Conservation (phyloP, 2,113 vertebrate genomes). For the Paracanthobrama guichenoti region DNA sequence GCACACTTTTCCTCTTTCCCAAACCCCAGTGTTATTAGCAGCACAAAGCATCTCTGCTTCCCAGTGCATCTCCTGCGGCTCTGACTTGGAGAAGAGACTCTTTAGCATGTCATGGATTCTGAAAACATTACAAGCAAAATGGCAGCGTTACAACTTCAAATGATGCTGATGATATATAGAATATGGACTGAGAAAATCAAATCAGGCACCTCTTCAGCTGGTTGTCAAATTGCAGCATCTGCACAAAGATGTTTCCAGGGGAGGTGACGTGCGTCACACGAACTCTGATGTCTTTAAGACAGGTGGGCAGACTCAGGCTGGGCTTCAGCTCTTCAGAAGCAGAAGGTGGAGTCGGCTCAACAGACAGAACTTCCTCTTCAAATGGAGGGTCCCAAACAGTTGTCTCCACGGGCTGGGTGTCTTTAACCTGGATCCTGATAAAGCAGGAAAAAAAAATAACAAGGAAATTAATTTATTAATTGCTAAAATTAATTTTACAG, state of each 20-base stretch:
- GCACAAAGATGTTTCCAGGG: conserved; percentile 88
- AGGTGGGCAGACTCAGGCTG: conserved; percentile 54
- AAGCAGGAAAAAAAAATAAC: background rate
- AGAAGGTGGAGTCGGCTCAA: background rate
- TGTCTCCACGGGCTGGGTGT: conserved; percentile 5
- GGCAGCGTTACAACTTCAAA: background rate
- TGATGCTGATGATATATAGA: background rate
- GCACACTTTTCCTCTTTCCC: conserved; percentile 84
- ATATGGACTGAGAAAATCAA: background rate
- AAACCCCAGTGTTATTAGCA: conserved; percentile 75
- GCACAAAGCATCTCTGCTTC: conserved; percentile 81
- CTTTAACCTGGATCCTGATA: conserved; percentile 36
- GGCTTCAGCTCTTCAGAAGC: conserved; percentile 45
- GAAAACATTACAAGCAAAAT: conserved; percentile 31
- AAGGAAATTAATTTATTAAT: too few species aligned
- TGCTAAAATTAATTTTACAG: background rate
- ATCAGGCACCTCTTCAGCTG: conserved; percentile 79
- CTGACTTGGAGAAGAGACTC: conserved; percentile 70
- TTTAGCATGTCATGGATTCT: conserved; percentile 84
- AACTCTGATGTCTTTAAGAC: conserved; percentile 70
- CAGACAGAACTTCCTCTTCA: conserved; percentile 39
- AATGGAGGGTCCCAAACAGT: conserved; percentile 72
- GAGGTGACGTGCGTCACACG: conserved; percentile 82
- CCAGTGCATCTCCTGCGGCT: conserved; percentile 76
- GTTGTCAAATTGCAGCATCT: conserved; percentile 71